Conservation (phyloP, 92 coral and sea anemone genomes). For the Parazoanthus atlanticus region DNA sequence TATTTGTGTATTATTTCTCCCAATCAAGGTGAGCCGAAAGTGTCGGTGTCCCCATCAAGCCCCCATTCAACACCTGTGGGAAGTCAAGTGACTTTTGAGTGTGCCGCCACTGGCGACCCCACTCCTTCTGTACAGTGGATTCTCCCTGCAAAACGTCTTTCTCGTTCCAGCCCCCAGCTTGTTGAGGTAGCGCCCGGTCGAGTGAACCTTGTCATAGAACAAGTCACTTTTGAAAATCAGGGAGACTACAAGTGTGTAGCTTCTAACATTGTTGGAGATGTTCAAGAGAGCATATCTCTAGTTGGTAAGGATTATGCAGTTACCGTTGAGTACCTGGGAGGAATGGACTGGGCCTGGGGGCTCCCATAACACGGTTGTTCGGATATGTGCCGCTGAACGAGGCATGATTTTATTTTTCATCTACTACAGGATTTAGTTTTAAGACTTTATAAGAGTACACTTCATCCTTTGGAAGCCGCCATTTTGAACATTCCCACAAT, state of each 20-base stretch:
- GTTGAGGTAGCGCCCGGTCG: constrained; percentile 60
- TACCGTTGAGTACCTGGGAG: not conserved
- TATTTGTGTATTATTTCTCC: not conserved
- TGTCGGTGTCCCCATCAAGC: constrained; percentile 71
- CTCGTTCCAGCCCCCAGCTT: constrained; percentile 47
- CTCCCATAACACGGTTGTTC: not conserved
- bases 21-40: constrained; percentile 74
- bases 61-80: constrained; percentile 71
- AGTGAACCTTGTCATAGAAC: constrained; percentile 62
- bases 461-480: too few relatives aligned
- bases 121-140: constrained; percentile 76
- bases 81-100: constrained; percentile 70
- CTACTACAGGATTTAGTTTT: too few relatives aligned
- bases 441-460: too few relatives aligned
- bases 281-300: constrained; percentile 47
- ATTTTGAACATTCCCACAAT: too few relatives aligned
- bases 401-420: too few relatives aligned
- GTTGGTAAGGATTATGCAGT: constrained; percentile 1
- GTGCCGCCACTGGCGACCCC: constrained; percentile 77
- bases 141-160: constrained; percentile 33
- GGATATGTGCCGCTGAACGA: too few relatives aligned
- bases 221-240: constrained; percentile 56
- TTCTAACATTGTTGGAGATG: constrained; percentile 58
- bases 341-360: not conserved
- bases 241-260: constrained; percentile 77